Evolutionary conservation across 2,113 vertebrate genomes (phyloP).

Genomic region (Pterocles orientalis): DNA sequence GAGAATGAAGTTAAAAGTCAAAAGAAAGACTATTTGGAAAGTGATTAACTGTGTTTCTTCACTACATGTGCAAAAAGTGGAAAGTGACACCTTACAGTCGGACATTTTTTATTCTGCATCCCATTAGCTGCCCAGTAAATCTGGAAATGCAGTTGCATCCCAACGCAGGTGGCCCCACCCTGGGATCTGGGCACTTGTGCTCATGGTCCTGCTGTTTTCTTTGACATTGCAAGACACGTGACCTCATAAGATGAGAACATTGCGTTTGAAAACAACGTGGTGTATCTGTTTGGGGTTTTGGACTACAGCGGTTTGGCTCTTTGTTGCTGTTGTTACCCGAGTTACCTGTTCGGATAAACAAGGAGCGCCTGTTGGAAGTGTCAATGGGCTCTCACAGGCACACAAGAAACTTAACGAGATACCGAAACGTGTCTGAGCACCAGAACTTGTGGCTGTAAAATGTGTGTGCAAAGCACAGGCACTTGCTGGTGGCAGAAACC

Average conservation of each 20-base stretch:
- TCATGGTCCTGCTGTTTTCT: background rate
- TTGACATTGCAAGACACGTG: background rate
- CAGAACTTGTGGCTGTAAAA: background rate
- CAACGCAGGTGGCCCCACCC: background rate
- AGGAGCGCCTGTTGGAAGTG: background rate
- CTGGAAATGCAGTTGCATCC: constrained; percentile 11
- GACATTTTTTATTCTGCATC: background rate
- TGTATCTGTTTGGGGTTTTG: background rate
- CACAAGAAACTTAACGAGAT: background rate
- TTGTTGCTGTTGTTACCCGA: background rate
- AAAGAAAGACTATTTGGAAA: constrained; percentile 32
- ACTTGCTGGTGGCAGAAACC: background rate
- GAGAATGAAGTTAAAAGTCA: constrained; percentile 14
- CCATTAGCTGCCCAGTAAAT: constrained; percentile 26
- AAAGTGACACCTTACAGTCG: constrained; percentile 8
- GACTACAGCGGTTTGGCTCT: background rate
- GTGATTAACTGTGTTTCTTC: background rate
- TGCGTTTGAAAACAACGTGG: background rate
- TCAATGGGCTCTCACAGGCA: background rate
- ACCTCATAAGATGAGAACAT: background rate
- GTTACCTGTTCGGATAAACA: background rate
- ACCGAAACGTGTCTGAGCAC: background rate
- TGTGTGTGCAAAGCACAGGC: background rate
- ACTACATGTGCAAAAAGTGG: constrained; percentile 17
- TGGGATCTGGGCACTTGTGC: background rate